A percentile compares a stretch with the other conserved stretches of the same genome.
Conservation (phyloP, 1,140 invertebrate genomes). For the Lordiphosa mommai region DNA sequence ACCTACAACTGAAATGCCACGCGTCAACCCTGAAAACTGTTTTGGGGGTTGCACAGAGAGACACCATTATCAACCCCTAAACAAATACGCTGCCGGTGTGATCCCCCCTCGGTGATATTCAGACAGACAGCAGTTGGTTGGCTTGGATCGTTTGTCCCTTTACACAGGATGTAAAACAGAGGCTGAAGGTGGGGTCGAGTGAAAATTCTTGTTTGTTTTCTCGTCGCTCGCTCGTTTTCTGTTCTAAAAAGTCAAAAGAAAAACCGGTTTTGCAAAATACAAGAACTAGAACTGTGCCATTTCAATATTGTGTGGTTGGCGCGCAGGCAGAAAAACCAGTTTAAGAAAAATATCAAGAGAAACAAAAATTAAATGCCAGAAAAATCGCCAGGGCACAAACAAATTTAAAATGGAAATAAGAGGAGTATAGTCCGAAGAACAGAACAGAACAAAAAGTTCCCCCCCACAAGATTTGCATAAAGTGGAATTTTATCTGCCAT, state of each 20-base stretch:
- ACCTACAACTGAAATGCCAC: constrained; percentile 42
- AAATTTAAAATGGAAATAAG: constrained; percentile 77
- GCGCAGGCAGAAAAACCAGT: constrained; percentile 71
- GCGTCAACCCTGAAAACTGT: constrained; percentile 33
- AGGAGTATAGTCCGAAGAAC: constrained; percentile 35
- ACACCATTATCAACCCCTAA: constrained; percentile 32
- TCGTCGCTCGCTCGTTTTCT: constrained; percentile 16
- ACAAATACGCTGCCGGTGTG: not conserved
- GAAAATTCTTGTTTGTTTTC: constrained; percentile 24
- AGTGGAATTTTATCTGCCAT: constrained; percentile 65
- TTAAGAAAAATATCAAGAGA: constrained; percentile 29
- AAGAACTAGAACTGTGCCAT: constrained; percentile 77
- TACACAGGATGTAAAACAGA: constrained; percentile 55
- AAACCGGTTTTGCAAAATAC: constrained; percentile 68
- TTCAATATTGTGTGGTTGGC: constrained; percentile 42
- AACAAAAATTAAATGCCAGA: constrained; percentile 66
- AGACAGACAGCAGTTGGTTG: constrained; percentile 37
- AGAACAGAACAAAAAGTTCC: constrained; percentile 37
- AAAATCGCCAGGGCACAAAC: constrained; percentile 45
- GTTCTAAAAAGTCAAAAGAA: constrained; percentile 72
- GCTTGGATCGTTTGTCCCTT: constrained; percentile 13
- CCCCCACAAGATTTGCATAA: constrained; percentile 75
- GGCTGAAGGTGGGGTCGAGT: constrained; percentile 18
- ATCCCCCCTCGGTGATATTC: constrained; percentile 28
- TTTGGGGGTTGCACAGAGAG: constrained; percentile 32